Conservation (phyloP, 2,113 vertebrate genomes). For the Tachycineta bicolor region DNA sequence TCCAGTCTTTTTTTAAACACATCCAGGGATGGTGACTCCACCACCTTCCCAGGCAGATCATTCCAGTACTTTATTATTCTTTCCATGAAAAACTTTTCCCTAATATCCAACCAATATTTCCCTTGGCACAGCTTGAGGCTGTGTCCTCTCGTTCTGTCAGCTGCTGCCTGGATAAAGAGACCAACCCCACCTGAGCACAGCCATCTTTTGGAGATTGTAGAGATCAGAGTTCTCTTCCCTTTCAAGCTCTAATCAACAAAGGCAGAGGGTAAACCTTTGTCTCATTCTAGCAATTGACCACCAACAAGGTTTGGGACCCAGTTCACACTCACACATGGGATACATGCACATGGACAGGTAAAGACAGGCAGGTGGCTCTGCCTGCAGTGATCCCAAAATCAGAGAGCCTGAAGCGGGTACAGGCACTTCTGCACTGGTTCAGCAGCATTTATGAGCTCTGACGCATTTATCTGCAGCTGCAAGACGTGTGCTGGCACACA, state of each 20-base stretch:
- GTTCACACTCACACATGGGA: not conserved
- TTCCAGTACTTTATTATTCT: too few species aligned
- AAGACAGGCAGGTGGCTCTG: not conserved
- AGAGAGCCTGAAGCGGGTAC: not conserved
- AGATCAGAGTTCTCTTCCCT: not conserved
- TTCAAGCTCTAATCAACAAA: not conserved
- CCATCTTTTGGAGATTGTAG: too few species aligned
- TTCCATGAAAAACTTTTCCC: too few species aligned
- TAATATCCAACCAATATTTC: too few species aligned
- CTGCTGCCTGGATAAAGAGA: too few species aligned
- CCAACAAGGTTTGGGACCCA: not conserved
- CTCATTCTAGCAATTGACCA: not conserved
- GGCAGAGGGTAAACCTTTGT: not conserved
- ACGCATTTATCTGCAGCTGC: not conserved
- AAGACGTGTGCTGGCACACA: not conserved
- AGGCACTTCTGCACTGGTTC: not conserved
- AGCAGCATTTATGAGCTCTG: not conserved
- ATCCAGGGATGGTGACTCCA: too few species aligned
- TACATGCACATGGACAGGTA: accelerated
- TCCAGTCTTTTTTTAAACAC: too few species aligned
- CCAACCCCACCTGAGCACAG: too few species aligned
- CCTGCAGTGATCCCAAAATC: not conserved
- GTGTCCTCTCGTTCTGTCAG: too few species aligned
- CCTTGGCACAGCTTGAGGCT: too few species aligned
- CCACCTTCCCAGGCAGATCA: too few species aligned